phyloP scores from a whole-genome alignment of 2,113 vertebrate genomes.

The Notiomystis cincta region DNA sequence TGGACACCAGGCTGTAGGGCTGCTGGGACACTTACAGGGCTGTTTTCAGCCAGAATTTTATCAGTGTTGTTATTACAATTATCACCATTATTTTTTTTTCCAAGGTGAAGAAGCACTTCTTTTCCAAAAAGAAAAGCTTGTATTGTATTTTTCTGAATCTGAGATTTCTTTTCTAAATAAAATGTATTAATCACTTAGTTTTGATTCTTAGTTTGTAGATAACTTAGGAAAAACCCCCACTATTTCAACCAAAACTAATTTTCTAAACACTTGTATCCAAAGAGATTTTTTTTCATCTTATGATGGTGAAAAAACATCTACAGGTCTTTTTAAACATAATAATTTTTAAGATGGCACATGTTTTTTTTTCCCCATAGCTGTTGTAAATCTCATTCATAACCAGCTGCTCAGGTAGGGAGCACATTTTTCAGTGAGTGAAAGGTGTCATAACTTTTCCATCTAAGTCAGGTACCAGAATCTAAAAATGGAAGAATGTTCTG shows the following conservation, averaged over 20 bases:
- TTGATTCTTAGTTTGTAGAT: not conserved
- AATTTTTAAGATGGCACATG: not conserved
- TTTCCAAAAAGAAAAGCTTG: not conserved
- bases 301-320: not conserved
- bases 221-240: not conserved
- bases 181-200: not conserved
- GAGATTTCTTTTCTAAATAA: not conserved
- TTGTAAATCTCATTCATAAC: not conserved
- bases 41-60: not conserved
- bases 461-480: not conserved
- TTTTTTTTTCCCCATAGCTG: not conserved
- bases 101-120: not conserved
- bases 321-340: not conserved
- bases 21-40: not conserved
- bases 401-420: not conserved
- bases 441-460: not conserved
- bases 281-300: not conserved
- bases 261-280: not conserved
- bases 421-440: not conserved
- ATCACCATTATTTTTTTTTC: not conserved
- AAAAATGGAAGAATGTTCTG: not conserved
- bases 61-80: not conserved
- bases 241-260: not conserved
- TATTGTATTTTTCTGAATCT: not conserved
- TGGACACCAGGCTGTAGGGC: not conserved